Base-by-base conservation (phyloP, 1,140 invertebrate genomes). In the Riptortus pedestris region DNA sequence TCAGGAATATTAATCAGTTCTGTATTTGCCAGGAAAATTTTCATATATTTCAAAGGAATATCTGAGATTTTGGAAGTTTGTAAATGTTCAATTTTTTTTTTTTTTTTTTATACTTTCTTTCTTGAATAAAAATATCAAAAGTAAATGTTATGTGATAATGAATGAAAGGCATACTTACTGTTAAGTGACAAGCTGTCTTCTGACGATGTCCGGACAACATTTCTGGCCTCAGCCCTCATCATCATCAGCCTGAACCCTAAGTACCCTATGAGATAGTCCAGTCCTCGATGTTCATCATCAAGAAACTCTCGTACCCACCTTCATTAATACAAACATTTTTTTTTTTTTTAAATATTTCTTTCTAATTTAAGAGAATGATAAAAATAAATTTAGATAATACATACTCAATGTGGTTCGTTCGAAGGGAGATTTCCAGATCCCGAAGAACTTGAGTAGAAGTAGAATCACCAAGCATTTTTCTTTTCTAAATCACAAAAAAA, bases 381-480 rank as follows among this genome's bases (percentile, higher is more conserved):
- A 38, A 38, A 38, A 38, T 14, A 38, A 38, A 38, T 38, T 7
- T 38, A 38, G 5, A 7, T 38, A 7, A 38, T 67, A 81, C 88
- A 87, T 80, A 95, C 92, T 99, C 96, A 72, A 99, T 99, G 74
- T 96, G 92, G 80, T 99, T 99, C 51, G 96, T 99, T 70, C 96
- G 83, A 62, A 99, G 78, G 11, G 96, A 99, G 72, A 98, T 99
- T 80, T 99, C 96, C 69, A 99, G 80, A 79, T 99, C 96, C 72
- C 95, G 82, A 28, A 99, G 79, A 65, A 98, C 93, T 82, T 98
- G 94, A 24, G 96, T 99, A 22, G 96, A 98, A 52, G 95, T 98
- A 11, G 93, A 92, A 74, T 97, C 93, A 43, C 92, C 91, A 20
- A 98, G 86, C 81, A 94, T 91, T 84, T 97, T 97, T 74, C 94